Conservation (phyloP, 2,797 vertebrate species). For the Spheniscus humboldti region DNA sequence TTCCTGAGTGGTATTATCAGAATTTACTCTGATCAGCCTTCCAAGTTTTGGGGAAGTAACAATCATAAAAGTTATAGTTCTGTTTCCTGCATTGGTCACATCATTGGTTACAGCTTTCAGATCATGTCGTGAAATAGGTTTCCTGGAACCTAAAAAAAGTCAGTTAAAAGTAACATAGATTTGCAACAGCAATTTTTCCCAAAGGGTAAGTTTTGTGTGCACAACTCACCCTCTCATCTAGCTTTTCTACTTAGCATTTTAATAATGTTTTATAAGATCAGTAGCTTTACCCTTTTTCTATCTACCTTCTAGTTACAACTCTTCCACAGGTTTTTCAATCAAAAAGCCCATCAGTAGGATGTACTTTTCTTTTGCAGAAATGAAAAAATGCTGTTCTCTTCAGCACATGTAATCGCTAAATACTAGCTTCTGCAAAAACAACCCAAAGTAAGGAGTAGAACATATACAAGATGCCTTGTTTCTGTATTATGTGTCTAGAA, state of each 20-base stretch:
- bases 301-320: neutral
- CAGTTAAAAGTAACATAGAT: neutral
- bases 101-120: conserved; percentile 87
- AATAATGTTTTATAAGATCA: neutral
- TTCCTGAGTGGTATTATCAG: conserved; percentile 75
- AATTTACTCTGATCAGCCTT: conserved; percentile 73
- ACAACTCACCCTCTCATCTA: neutral
- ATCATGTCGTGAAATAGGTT: conserved; percentile 75
- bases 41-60: conserved; percentile 80
- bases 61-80: conserved; percentile 79
- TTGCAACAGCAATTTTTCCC: neutral
- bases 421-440: neutral
- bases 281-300: neutral
- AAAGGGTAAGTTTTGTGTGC: neutral
- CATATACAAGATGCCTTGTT: neutral
- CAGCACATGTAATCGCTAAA: neutral
- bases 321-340: neutral
- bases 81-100: conserved; percentile 72
- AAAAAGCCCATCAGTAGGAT: neutral
- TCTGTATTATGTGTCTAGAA: neutral
- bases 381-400: neutral
- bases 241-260: neutral
- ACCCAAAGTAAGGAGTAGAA: neutral
- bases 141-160: conserved; percentile 75
- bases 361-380: neutral